Percentiles rank a stretch among this genome's conserved stretches.
phyloP scores from a whole-genome alignment of 2,888 invertebrate genomes.

The Amaurobius ferox region DNA sequence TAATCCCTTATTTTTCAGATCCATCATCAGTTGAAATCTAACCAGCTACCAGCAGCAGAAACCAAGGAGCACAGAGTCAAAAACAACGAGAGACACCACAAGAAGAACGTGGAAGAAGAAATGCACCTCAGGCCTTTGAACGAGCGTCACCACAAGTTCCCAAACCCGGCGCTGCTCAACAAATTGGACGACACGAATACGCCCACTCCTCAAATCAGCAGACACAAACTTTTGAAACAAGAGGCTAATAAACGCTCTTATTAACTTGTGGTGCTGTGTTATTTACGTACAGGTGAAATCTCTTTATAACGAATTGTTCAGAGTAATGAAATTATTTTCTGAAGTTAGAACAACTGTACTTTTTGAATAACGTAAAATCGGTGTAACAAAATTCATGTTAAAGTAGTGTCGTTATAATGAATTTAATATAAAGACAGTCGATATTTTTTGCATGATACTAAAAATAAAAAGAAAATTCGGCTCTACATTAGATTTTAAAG shows the following conservation, averaged over 20 bases:
- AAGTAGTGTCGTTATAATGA: too few relatives aligned
- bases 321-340: too few relatives aligned
- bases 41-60: conserved; percentile 17
- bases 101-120: conserved; percentile 62
- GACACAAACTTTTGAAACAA: conserved; percentile 43
- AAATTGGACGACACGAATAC: conserved; percentile 2
- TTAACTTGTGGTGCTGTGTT: not conserved
- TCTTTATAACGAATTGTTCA: too few relatives aligned
- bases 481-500: too few relatives aligned
- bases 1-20: too few relatives aligned
- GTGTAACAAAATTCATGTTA: too few relatives aligned
- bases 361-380: too few relatives aligned
- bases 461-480: too few relatives aligned
- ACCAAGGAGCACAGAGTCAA: conserved; percentile 25
- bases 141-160: conserved; percentile 62
- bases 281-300: too few relatives aligned
- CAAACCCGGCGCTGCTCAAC: conserved; percentile 50
- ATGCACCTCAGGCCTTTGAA: conserved; percentile 59
- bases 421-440: too few relatives aligned
- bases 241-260: not conserved
- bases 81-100: conserved; percentile 56
- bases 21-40: conserved; percentile 7
- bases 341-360: too few relatives aligned
- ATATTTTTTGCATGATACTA: too few relatives aligned
- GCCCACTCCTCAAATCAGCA: conserved; percentile 33